A percentile compares a stretch with the other conserved stretches of the same genome.
phyloP scores from a whole-genome alignment of 1,140 invertebrate genomes.

The Brachionus manjavacas region DNA sequence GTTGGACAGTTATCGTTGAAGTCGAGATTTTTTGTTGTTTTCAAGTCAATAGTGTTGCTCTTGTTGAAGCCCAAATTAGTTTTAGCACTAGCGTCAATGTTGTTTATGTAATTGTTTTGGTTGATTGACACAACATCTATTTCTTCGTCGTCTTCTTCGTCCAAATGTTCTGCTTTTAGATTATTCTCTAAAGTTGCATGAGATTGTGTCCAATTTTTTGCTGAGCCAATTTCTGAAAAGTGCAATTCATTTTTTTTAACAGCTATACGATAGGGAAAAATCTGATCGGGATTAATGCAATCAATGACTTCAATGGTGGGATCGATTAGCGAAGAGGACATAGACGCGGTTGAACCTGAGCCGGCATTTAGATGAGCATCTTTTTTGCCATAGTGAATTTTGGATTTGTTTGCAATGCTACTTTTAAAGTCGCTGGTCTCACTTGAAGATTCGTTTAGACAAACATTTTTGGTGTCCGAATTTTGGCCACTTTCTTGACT shows the following conservation, averaged over 20 bases:
- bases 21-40: neutral
- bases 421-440: neutral
- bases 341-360: neutral
- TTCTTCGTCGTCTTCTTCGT: slow-evolving; percentile 1
- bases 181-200: neutral
- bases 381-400: neutral
- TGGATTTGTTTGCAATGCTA: neutral
- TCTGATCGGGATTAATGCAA: slow-evolving; percentile 38
- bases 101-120: neutral
- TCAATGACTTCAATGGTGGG: neutral
- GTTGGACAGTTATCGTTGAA: neutral
- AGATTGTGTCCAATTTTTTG: neutral
- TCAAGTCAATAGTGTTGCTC: too few relatives aligned
- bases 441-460: neutral
- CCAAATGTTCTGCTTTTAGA: neutral
- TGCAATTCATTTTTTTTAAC: neutral
- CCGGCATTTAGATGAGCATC: neutral
- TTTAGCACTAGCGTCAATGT: neutral
- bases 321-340: neutral
- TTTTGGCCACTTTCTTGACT: neutral
- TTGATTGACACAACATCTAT: slow-evolving; percentile 9
- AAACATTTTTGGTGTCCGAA: neutral
- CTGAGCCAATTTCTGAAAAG: neutral
- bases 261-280: slow-evolving; percentile 16
- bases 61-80: neutral